These are phyloP conservation scores for Choreutis nemorana DNA, from an alignment of 2,888 invertebrate species.

Conservation along the genomic window DNA sequence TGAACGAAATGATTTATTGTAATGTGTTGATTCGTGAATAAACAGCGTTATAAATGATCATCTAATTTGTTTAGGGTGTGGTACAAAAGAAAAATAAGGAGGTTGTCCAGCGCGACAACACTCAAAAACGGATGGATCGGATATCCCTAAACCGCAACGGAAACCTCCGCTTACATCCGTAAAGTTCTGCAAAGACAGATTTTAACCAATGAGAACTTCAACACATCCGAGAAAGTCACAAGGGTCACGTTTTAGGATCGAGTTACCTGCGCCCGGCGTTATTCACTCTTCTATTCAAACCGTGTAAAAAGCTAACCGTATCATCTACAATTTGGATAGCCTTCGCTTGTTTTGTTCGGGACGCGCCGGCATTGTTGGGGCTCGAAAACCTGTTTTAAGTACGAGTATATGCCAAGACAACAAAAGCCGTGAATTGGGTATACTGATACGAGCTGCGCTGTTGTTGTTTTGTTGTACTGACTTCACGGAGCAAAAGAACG, in stretches of 20 bases:
- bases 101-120: too few relatives aligned
- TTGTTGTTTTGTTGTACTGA: constrained; percentile 13
- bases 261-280: constrained; percentile 31
- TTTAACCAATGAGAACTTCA: too few relatives aligned
- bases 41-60: too few relatives aligned
- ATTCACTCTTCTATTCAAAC: constrained; percentile 36
- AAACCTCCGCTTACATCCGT: constrained; percentile 10
- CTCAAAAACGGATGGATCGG: too few relatives aligned
- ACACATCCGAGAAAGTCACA: constrained; percentile 21
- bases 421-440: constrained; percentile 25
- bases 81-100: too few relatives aligned
- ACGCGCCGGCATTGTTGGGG: constrained; percentile 27
- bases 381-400: constrained; percentile 35
- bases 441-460: constrained; percentile 15
- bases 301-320: constrained; percentile 30
- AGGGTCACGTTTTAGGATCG: constrained; percentile 34
- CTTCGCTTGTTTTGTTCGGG: constrained; percentile 30
- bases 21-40: too few relatives aligned
- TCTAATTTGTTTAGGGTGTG: too few relatives aligned
- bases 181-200: constrained; percentile 19
- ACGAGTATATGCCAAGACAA: constrained; percentile 23
- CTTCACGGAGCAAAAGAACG: constrained; percentile 9
- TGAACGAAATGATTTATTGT: too few relatives aligned
- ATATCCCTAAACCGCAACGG: constrained; percentile 17
- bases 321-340: constrained; percentile 21